These are phyloP conservation scores for Doris montereyensis DNA, from an alignment of 2,888 invertebrate genomes.

Conservation along the genomic window DNA sequence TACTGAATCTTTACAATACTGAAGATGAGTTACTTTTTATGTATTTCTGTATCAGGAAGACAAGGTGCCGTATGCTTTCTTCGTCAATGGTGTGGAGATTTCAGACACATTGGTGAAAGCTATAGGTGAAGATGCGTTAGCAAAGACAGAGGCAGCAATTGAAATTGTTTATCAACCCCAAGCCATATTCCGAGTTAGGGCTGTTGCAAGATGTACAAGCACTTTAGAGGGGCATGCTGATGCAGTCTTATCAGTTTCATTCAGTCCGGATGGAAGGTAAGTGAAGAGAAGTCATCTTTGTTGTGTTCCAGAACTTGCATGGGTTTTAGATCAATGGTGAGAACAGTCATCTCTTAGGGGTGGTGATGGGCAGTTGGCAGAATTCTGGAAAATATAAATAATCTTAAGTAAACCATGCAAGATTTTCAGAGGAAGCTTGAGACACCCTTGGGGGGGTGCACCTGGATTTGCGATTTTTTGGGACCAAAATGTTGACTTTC, in stretches of 20 bases:
- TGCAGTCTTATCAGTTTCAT: constrained; percentile 94
- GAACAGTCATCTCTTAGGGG: too few relatives aligned
- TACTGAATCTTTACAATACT: too few relatives aligned
- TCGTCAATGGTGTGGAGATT: constrained; percentile 90
- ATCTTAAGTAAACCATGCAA: background rate
- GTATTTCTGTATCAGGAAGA: constrained; percentile 65
- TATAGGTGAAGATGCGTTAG: constrained; percentile 79
- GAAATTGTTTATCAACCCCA: constrained; percentile 97
- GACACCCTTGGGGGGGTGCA: too few relatives aligned
- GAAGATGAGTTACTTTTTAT: too few relatives aligned
- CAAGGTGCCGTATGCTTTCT: constrained; percentile 80
- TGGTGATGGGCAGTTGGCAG: too few relatives aligned
- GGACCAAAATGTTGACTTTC: too few relatives aligned
- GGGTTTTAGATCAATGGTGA: background rate
- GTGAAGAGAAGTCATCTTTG: too few relatives aligned
- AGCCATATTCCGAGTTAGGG: constrained; percentile 84
- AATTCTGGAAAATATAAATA: background rate
- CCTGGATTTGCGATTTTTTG: too few relatives aligned
- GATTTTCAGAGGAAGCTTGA: too few relatives aligned
- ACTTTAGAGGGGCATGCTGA: constrained; percentile 97
- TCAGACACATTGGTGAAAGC: constrained; percentile 81
- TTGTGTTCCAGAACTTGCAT: background rate
- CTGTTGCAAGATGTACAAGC: constrained; percentile 94
- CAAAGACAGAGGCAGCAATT: constrained; percentile 78
- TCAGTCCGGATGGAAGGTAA: constrained; percentile 91